A percentile compares a stretch with the other conserved stretches of the same genome.
Evolutionary conservation across 2,888 invertebrate species (phyloP).

Genomic region (Calliopum simillimum): DNA sequence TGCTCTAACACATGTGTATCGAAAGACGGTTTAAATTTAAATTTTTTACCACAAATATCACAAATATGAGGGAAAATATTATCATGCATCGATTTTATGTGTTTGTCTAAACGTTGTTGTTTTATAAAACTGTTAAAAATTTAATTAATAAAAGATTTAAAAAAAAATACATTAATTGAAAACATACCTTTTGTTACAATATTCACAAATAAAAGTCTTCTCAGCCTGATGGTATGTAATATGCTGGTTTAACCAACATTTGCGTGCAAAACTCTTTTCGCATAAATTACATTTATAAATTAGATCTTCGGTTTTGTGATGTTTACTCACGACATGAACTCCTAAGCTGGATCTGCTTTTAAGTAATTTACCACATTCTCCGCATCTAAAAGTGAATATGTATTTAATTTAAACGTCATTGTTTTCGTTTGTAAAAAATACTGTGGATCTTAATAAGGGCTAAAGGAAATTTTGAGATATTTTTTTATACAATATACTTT

Average conservation of each 20-base stretch:
- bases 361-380: conserved; percentile 44
- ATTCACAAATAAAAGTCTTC: conserved; percentile 38
- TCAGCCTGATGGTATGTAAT: conserved; percentile 18
- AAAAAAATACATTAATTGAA: neutral
- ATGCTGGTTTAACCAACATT: conserved; percentile 7
- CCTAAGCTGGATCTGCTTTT: conserved; percentile 43
- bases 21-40: conserved; percentile 60
- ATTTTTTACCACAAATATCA: conserved; percentile 60
- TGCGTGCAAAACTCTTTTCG: conserved; percentile 22
- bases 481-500: too few species aligned
- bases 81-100: conserved; percentile 59
- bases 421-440: too few species aligned
- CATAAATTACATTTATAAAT: conserved; percentile 26
- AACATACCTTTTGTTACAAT: conserved; percentile 47
- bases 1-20: conserved; percentile 57
- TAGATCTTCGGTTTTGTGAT: conserved; percentile 42
- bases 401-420: too few species aligned
- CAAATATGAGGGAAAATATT: conserved; percentile 57
- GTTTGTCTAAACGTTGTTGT: conserved; percentile 54
- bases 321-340: conserved; percentile 43
- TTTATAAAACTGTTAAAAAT: conserved; percentile 51
- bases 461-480: too few species aligned
- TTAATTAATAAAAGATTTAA: neutral
- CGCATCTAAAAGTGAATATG: conserved; percentile 41
- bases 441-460: too few species aligned